A percentile compares a stretch with the other conserved stretches of the same genome.
Evolutionary conservation across 2,797 vertebrate genomes (phyloP).

Genomic region (Synanceia verrucosa): DNA sequence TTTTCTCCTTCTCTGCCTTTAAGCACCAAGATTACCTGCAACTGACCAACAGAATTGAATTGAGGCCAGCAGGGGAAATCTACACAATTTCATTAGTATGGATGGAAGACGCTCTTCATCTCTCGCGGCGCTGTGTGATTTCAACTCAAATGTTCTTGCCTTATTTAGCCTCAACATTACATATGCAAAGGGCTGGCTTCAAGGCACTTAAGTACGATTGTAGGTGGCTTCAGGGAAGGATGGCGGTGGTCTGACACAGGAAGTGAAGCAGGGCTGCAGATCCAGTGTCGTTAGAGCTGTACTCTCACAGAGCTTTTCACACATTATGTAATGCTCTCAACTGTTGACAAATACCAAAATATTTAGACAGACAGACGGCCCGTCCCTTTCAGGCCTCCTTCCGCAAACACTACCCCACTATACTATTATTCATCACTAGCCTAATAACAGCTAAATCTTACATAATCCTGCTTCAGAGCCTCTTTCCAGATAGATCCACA

Average conservation of each 20-base stretch:
- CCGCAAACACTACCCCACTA: too few relatives aligned
- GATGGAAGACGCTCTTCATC: conserved; percentile 2
- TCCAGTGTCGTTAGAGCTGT: not conserved
- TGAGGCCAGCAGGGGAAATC: conserved; percentile 21
- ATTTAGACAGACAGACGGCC: conserved; percentile 15
- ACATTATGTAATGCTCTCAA: conserved; percentile 5
- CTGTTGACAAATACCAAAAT: not conserved
- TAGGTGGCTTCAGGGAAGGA: conserved; percentile 6
- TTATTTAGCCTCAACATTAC: conserved; percentile 7
- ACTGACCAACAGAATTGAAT: not conserved
- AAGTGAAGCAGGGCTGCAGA: not conserved
- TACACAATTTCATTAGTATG: conserved; percentile 17
- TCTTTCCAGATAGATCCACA: too few relatives aligned
- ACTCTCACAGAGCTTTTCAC: not conserved
- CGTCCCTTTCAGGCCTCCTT: too few relatives aligned
- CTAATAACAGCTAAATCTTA: not conserved
- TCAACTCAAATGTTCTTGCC: not conserved
- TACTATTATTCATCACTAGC: too few relatives aligned
- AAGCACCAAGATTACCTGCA: conserved; percentile 11
- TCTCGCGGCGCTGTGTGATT: not conserved
- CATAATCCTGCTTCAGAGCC: not conserved
- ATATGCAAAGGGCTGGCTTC: not conserved
- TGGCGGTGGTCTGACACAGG: not conserved
- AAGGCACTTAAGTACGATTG: not conserved
- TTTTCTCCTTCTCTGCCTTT: conserved; percentile 15